These are phyloP conservation scores for Chymomyza fuscimana DNA, from an alignment of 2,888 invertebrate species.

Conservation along the genomic window DNA sequence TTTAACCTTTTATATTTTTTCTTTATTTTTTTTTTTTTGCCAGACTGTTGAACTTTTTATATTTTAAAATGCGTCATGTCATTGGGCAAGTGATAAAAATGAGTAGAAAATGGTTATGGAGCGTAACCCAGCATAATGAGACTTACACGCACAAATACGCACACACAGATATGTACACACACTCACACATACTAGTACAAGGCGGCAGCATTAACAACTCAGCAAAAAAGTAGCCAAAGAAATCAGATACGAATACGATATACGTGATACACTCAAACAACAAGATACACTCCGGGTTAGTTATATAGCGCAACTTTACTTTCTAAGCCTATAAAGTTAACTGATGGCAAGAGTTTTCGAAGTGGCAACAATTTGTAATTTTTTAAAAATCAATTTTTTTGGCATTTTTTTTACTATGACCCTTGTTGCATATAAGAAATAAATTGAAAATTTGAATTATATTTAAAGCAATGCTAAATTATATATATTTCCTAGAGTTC, in stretches of 20 bases:
- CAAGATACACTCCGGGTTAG: neutral
- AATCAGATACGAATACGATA: neutral
- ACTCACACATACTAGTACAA: neutral
- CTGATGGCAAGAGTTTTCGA: too few species aligned
- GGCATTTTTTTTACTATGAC: too few species aligned
- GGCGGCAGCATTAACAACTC: neutral
- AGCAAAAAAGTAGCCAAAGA: neutral
- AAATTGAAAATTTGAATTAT: too few species aligned
- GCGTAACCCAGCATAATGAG: neutral
- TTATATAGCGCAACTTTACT: too few species aligned
- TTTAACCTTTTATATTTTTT: neutral
- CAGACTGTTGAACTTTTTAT: neutral
- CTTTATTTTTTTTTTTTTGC: neutral
- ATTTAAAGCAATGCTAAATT: too few species aligned
- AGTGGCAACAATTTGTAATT: too few species aligned
- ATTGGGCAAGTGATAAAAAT: neutral
- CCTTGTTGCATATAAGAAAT: too few species aligned
- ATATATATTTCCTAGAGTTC: too few species aligned
- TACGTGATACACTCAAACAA: neutral
- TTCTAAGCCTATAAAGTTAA: too few species aligned
- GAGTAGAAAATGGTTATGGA: slow-evolving; percentile 3
- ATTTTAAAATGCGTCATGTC: neutral
- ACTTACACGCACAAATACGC: neutral
- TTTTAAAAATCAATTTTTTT: too few species aligned
- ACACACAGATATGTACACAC: neutral